Evolutionary conservation across 1,140 invertebrate species (phyloP).

Genomic region (Zophobas atratus): DNA sequence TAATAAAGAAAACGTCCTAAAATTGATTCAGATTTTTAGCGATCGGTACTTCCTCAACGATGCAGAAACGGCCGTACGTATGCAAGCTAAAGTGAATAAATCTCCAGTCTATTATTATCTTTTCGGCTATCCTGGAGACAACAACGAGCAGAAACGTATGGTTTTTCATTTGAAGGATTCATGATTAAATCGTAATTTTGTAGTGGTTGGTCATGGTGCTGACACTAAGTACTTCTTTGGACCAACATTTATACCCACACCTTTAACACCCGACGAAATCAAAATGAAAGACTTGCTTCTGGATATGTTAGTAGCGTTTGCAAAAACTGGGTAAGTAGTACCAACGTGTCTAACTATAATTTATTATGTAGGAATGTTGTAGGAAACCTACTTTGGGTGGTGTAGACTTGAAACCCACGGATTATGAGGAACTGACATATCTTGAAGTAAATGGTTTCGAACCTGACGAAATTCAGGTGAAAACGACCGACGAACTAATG

Average conservation of each 20-base stretch:
- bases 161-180: background rate
- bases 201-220: background rate
- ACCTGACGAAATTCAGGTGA: background rate
- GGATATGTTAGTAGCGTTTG: background rate
- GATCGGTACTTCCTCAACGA: constrained; percentile 73
- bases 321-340: background rate
- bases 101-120: constrained; percentile 75
- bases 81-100: constrained; percentile 70
- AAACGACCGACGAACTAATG: background rate
- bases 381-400: background rate
- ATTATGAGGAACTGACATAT: background rate
- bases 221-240: background rate
- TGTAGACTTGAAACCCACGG: background rate
- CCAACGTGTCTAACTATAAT: background rate
- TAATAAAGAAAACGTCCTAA: constrained; percentile 51
- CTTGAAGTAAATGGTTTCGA: background rate
- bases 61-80: constrained; percentile 70
- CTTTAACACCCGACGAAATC: background rate
- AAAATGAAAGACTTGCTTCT: background rate
- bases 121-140: constrained; percentile 67
- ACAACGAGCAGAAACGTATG: background rate
- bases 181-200: background rate
- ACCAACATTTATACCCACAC: background rate
- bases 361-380: background rate
- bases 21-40: constrained; percentile 69